Evolutionary conservation across 2,113 vertebrate species (phyloP).

Genomic region (Conger conger): DNA sequence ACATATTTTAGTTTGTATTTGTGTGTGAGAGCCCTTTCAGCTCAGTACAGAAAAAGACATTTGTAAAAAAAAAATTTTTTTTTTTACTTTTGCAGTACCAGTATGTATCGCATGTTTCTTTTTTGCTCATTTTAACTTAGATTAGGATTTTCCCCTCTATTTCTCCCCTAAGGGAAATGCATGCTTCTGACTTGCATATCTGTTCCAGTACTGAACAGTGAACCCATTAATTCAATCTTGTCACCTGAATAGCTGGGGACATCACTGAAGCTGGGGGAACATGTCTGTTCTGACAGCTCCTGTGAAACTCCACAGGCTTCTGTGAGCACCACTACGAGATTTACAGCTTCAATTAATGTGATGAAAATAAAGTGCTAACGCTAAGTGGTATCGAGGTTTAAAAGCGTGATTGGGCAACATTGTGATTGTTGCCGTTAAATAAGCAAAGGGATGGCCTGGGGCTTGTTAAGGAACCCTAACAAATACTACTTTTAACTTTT

Average conservation of each 20-base stretch:
- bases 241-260: constrained; percentile 50
- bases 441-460: constrained; percentile 36
- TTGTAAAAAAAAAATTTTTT: neutral
- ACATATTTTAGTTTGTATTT: too few relatives aligned
- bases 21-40: neutral
- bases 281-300: constrained; percentile 37
- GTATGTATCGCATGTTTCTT: neutral
- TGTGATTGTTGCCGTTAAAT: constrained; percentile 31
- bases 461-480: constrained; percentile 43
- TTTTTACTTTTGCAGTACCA: neutral
- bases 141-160: neutral
- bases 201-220: constrained; percentile 42
- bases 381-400: neutral
- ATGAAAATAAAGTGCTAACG: constrained; percentile 39
- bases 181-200: constrained; percentile 33
- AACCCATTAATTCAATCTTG: constrained; percentile 44
- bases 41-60: neutral
- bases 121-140: neutral
- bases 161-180: constrained; percentile 11
- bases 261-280: constrained; percentile 38
- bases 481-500: constrained; percentile 56
- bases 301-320: constrained; percentile 35
- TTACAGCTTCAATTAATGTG: constrained; percentile 54
- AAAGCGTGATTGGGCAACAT: constrained; percentile 31
- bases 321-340: constrained; percentile 54